Evolutionary conservation across 2,888 invertebrate genomes (phyloP).

Genomic region (Allygus modestus): DNA sequence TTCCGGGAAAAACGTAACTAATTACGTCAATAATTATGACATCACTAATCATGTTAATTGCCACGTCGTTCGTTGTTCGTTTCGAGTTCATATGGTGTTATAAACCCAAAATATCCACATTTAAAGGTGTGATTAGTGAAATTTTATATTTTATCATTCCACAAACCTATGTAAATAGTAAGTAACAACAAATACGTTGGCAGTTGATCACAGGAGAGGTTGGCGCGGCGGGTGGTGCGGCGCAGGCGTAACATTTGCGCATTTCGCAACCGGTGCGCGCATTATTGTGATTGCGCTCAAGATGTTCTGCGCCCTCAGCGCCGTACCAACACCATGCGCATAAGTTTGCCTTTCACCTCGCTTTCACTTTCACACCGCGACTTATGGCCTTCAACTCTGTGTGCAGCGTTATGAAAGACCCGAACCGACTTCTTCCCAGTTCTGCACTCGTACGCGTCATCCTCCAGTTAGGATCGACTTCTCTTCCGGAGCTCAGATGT

Average conservation of each 20-base stretch:
- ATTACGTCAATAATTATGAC: too few relatives aligned
- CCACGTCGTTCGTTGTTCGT: too few relatives aligned
- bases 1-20: too few relatives aligned
- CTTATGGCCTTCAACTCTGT: conserved; percentile 41
- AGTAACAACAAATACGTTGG: too few relatives aligned
- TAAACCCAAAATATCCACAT: too few relatives aligned
- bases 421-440: conserved; percentile 14
- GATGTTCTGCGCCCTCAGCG: conserved; percentile 41
- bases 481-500: not conserved
- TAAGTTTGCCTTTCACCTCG: conserved; percentile 40
- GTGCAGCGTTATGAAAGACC: conserved; percentile 26
- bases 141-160: too few relatives aligned
- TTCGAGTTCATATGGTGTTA: too few relatives aligned
- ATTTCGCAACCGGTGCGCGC: conserved; percentile 24
- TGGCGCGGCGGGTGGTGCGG: not conserved
- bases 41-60: too few relatives aligned
- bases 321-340: conserved; percentile 29
- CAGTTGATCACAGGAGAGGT: not conserved
- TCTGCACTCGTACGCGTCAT: not conserved
- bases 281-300: conserved; percentile 43
- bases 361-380: conserved; percentile 43
- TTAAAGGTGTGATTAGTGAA: too few relatives aligned
- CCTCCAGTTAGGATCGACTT: not conserved
- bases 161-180: too few relatives aligned
- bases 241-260: conserved; percentile 28